Conservation (phyloP, 2,888 invertebrate genomes). For the Plutella xylostella region DNA sequence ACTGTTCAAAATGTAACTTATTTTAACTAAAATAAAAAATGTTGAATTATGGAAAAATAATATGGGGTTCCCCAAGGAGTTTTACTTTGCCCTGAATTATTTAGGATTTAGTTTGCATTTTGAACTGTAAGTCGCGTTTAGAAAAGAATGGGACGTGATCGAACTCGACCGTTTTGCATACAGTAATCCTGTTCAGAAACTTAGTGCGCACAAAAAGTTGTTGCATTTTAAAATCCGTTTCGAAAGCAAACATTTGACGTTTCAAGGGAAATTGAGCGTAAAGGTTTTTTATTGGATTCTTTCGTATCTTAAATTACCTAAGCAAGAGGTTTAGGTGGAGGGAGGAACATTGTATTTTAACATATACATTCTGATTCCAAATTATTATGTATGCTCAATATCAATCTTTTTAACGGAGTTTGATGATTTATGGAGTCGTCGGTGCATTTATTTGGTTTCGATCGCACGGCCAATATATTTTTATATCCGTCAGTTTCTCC, state of each 20-base stretch:
- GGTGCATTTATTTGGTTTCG: conserved; percentile 21
- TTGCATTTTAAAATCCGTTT: conserved; percentile 66
- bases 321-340: no score
- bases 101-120: no score
- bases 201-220: conserved; percentile 48
- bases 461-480: conserved; percentile 52
- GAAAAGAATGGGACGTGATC: conserved; percentile 22
- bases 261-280: conserved; percentile 59
- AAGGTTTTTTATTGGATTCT: conserved; percentile 34
- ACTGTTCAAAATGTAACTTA: no score
- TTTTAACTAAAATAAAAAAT: no score
- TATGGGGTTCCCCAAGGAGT: no score
- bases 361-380: no score
- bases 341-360: no score
- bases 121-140: conserved; percentile 27
- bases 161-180: conserved; percentile 50
- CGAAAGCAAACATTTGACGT: conserved; percentile 64
- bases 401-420: background rate
- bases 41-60: no score
- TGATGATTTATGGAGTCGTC: conserved; percentile 42
- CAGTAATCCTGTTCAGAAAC: conserved; percentile 44
- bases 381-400: no score
- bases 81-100: no score
- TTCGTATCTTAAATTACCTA: conserved; percentile 9
- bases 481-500: conserved; percentile 51